Evolutionary conservation across 2,113 vertebrate genomes (phyloP), one percentile per base, ranked within the genome.

Genomic region (Semicossyphus pulcher): DNA sequence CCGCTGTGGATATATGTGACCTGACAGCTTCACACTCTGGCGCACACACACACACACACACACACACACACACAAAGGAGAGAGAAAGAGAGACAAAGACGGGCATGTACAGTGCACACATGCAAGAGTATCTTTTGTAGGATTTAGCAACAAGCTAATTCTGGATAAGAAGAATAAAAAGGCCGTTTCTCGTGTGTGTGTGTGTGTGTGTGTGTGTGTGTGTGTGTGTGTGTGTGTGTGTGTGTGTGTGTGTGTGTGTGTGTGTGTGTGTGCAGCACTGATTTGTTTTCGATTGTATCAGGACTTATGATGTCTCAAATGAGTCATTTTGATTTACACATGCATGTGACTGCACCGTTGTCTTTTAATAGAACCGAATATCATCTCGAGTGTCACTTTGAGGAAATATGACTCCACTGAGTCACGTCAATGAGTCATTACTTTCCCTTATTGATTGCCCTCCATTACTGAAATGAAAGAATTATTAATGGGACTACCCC

Each of bases 381-480:
- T 70, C 28, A 61, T 76, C 39, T 74, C 62, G 12, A 18, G 56
- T 84, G 85, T 76, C 80, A 44, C 52, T 65, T 41, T 75, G 65
- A 82, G 56, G 76, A 86, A 83, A 87, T 78, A 56, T 72, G 79
- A 88, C 63, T 81, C 75, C 81, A 73, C 1, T 80, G 75, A 86
- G 69, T 91, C 80, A 81, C 62, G 56, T 82, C 72, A 61, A 37
- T 82, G 88, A 91, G 75, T 91, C 72, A 78, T 85, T 82, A 79
- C 86, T 86, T 89, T 76, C 71, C 20, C 6, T n/a, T 81, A 91
- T 89, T 79, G 87, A 90, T 87, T 78, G 32, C 48, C 54, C 65
- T 86, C 85, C 86, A 91, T 91, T 90, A 86, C 81, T 60, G 81
- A 91, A 81, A 91, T 87, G 76, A 85, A 88, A 83, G 39, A 59